Percentiles rank a stretch among this genome's conserved stretches.
Evolutionary conservation across 1,140 invertebrate species (phyloP).

Genomic region (Matsumurasca onukii): DNA sequence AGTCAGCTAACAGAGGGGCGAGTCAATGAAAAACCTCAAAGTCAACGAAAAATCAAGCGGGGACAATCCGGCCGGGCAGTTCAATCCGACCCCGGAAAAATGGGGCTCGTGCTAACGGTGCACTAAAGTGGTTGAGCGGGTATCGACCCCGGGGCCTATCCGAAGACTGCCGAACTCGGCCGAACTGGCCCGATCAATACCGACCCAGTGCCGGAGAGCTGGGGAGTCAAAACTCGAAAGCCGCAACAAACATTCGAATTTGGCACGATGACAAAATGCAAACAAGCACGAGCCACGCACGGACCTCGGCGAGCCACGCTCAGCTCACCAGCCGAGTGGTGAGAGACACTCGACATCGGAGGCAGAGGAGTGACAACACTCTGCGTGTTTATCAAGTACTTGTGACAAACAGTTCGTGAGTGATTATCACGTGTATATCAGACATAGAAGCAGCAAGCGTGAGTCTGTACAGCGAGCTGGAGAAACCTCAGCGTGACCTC

Average conservation of each 20-base stretch:
- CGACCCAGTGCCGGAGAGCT: background rate
- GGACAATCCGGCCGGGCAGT: no score
- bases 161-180: slow-evolving; percentile 16
- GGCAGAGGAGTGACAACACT: background rate
- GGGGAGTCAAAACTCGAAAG: slow-evolving; percentile 32
- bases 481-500: no score
- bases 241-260: slow-evolving; percentile 31
- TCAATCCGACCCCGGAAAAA: slow-evolving; percentile 27
- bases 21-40: slow-evolving; percentile 21
- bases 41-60: slow-evolving; percentile 24
- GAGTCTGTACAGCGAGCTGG: no score
- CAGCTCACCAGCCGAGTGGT: no score
- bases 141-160: slow-evolving; percentile 29
- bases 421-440: no score
- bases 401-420: no score
- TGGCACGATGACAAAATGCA: slow-evolving; percentile 26
- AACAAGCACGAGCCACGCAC: background rate
- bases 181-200: slow-evolving; percentile 26
- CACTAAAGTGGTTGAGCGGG: slow-evolving; percentile 29
- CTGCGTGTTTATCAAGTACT: slow-evolving; percentile 1
- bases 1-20: no score
- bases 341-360: no score
- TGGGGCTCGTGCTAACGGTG: slow-evolving; percentile 29
- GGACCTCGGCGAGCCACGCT: background rate
- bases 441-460: no score